Evolutionary conservation across 2,888 invertebrate species (phyloP).

Genomic region (Drosophila lutescens): DNA sequence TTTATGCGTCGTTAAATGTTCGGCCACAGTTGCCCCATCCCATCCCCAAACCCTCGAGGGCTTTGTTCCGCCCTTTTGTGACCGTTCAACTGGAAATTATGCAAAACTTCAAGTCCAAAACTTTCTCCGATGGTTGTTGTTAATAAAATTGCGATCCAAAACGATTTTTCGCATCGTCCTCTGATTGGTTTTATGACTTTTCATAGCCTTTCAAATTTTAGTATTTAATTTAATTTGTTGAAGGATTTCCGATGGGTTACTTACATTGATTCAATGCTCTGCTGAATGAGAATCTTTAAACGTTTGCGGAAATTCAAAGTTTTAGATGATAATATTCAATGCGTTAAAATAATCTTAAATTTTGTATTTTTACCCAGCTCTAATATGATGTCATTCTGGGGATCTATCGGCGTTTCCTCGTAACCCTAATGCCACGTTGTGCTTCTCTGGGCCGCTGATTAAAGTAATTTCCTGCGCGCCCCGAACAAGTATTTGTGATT

Average conservation of each 20-base stretch:
- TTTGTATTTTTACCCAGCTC: no score
- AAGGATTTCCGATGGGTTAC: not conserved
- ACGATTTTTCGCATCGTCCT: constrained; percentile 15
- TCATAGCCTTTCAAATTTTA: constrained; percentile 3
- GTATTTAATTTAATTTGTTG: constrained; percentile 10
- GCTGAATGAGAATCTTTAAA: not conserved
- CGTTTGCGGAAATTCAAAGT: not conserved
- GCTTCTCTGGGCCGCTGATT: constrained; percentile 45
- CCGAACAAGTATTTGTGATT: constrained; percentile 33
- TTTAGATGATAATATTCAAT: no score
- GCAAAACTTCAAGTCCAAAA: constrained; percentile 52
- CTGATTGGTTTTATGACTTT: constrained; percentile 40
- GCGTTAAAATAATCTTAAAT: not conserved
- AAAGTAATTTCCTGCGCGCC: constrained; percentile 59
- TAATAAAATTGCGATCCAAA: constrained; percentile 34
- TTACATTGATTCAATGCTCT: no score
- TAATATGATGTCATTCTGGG: not conserved
- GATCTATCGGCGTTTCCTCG: constrained; percentile 16
- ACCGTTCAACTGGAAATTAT: constrained; percentile 64
- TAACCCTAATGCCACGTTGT: constrained; percentile 43
- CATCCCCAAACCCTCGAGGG: constrained; percentile 19
- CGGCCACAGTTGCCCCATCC: constrained; percentile 15
- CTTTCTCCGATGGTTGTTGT: constrained; percentile 36
- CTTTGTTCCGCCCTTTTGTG: constrained; percentile 38
- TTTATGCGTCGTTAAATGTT: constrained; percentile 69